Evolutionary conservation across 2,113 vertebrate species (phyloP).

Genomic region (Halcyon malimbica): DNA sequence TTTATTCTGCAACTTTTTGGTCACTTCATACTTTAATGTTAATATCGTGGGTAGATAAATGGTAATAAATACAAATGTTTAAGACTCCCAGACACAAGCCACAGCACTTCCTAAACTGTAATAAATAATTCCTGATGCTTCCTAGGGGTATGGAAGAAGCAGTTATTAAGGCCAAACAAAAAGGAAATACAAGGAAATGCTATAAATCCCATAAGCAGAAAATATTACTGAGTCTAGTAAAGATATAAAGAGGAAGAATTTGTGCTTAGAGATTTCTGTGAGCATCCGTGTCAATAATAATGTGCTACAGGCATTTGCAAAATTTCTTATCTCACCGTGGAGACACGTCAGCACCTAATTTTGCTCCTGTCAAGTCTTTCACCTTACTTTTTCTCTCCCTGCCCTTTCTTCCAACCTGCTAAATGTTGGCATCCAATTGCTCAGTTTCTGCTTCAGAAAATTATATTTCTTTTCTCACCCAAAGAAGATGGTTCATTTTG

Average conservation of each 20-base stretch:
- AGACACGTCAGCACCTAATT: neutral
- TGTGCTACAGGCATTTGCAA: neutral
- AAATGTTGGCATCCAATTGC: neutral
- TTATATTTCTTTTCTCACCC: neutral
- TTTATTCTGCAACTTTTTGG: neutral
- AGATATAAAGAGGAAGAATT: neutral
- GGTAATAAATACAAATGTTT: constrained; percentile 19
- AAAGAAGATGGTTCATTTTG: neutral
- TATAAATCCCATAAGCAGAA: neutral
- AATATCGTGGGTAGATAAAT: neutral
- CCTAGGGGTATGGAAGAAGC: neutral
- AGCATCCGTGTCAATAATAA: neutral
- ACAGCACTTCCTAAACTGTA: neutral
- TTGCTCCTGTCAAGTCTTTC: neutral
- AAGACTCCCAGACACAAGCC: neutral
- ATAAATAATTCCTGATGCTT: constrained; percentile 26
- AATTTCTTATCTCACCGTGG: neutral
- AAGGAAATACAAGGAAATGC: constrained; percentile 22
- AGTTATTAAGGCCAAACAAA: constrained; percentile 23
- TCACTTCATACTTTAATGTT: neutral
- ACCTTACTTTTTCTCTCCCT: neutral
- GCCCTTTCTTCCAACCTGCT: neutral
- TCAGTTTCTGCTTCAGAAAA: neutral
- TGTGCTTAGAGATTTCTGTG: neutral
- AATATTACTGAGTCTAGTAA: constrained; percentile 6